Conservation (phyloP, 37 sponge, comb jelly and placozoan species). For the Mnemiopsis leidyi region DNA sequence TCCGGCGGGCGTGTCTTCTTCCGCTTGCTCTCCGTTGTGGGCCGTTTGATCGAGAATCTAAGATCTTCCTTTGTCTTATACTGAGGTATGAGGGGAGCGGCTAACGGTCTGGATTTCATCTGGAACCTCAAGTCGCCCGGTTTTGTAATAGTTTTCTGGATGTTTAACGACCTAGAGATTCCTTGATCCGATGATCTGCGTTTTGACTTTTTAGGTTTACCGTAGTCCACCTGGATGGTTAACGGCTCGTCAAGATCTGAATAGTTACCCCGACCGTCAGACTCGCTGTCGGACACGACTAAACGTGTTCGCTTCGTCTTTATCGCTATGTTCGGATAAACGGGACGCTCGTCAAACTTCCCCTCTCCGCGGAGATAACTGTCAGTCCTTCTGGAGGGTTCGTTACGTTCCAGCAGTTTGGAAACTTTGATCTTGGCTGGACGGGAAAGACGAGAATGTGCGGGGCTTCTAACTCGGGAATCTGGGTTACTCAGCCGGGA, state of each 20-base stretch:
- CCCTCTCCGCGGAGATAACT: not conserved
- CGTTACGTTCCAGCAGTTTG: not conserved
- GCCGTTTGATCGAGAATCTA: slow-evolving; percentile 37
- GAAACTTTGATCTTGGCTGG: not conserved
- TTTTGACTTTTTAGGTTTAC: not conserved
- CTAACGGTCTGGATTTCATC: slow-evolving; percentile 56
- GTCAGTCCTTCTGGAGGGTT: not conserved
- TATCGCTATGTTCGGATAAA: not conserved
- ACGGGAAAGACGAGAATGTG: not conserved
- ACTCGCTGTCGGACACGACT: not conserved
- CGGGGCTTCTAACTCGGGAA: not conserved
- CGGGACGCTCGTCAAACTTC: not conserved
- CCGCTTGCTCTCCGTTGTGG: slow-evolving; percentile 30
- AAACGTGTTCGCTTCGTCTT: not conserved
- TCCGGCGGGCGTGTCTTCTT: not conserved
- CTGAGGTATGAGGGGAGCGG: not conserved
- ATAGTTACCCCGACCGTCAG: not conserved
- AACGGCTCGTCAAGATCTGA: slow-evolving; percentile 26
- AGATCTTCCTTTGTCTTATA: slow-evolving; percentile 39
- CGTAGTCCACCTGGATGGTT: not conserved
- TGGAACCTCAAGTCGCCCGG: slow-evolving; percentile 29
- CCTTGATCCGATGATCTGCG: not conserved
- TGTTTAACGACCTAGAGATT: not conserved
- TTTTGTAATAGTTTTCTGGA: not conserved
- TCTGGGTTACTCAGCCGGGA: not conserved